Evolutionary conservation across 1,140 invertebrate genomes (phyloP).

Genomic region (Halictus rubicundus): DNA sequence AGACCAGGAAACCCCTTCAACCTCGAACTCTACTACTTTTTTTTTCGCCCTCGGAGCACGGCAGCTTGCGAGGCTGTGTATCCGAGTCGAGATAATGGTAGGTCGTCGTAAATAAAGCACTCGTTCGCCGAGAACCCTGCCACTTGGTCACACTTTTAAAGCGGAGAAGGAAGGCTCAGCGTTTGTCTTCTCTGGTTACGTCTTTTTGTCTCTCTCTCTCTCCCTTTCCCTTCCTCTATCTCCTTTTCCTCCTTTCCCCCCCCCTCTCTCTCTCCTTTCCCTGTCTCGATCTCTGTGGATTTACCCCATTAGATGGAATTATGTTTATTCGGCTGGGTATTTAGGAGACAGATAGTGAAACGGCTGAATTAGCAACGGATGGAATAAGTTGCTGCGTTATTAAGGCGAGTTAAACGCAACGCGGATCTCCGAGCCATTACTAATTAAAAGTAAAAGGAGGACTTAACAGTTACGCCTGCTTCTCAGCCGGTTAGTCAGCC

Average conservation of each 20-base stretch:
- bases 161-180: slow-evolving; percentile 15
- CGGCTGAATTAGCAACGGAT: neutral
- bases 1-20: too few species aligned
- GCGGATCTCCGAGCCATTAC: neutral
- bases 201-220: neutral
- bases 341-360: slow-evolving; percentile 20
- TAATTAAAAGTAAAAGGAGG: slow-evolving; percentile 33
- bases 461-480: neutral
- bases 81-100: slow-evolving; percentile 40
- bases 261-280: neutral
- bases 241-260: neutral
- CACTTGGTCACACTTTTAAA: slow-evolving; percentile 37
- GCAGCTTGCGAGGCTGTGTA: slow-evolving; percentile 12
- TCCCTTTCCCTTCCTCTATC: too few species aligned
- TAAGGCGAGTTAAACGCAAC: slow-evolving; percentile 12
- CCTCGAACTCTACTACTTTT: neutral
- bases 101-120: slow-evolving; percentile 51
- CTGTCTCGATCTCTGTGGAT: slow-evolving; percentile 9
- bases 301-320: slow-evolving; percentile 38
- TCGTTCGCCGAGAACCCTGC: slow-evolving; percentile 30
- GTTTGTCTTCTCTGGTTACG: slow-evolving; percentile 49
- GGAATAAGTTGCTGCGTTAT: slow-evolving; percentile 4
- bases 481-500: neutral
- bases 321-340: slow-evolving; percentile 23
- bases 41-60: neutral